phyloP scores from a whole-genome alignment of 2,888 invertebrate genomes.

The Lucinisca nassula region DNA sequence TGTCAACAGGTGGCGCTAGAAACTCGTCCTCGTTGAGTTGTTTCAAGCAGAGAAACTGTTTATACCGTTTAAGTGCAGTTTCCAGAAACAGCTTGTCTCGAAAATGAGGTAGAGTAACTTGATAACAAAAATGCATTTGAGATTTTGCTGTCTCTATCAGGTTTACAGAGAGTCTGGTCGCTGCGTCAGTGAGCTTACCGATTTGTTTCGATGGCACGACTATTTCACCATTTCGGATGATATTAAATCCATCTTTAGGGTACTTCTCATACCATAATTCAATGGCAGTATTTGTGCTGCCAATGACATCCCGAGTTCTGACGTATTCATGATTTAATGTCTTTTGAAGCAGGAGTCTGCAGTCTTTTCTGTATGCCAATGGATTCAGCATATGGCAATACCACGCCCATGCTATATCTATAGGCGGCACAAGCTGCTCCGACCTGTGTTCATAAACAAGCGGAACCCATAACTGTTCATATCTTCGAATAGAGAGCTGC shows the following conservation, averaged over 20 bases:
- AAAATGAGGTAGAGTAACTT: conserved; percentile 66
- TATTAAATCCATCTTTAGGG: conserved; percentile 56
- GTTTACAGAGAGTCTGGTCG: conserved; percentile 48
- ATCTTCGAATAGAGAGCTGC: conserved; percentile 42
- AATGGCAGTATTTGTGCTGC: conserved; percentile 46
- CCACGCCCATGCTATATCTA: conserved; percentile 64
- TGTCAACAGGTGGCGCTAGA: conserved; percentile 62
- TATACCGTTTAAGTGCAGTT: conserved; percentile 57
- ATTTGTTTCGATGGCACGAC: conserved; percentile 32
- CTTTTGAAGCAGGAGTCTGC: conserved; percentile 43
- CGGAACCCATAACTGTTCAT: conserved; percentile 65
- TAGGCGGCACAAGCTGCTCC: conserved; percentile 40
- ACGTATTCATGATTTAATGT: conserved; percentile 45
- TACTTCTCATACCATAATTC: conserved; percentile 61
- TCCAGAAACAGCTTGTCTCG: conserved; percentile 56
- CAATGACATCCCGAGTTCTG: conserved; percentile 19
- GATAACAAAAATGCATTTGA: conserved; percentile 64
- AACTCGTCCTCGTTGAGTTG: conserved; percentile 41
- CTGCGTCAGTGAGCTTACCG: conserved; percentile 22
- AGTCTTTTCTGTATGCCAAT: conserved; percentile 59
- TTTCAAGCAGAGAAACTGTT: conserved; percentile 64
- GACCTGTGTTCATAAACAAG: conserved; percentile 44
- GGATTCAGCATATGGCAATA: conserved; percentile 59
- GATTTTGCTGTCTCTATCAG: conserved; percentile 32
- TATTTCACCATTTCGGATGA: conserved; percentile 57